Evolutionary conservation across 2,888 invertebrate genomes (phyloP).

Genomic region (Rhagium mordax): DNA sequence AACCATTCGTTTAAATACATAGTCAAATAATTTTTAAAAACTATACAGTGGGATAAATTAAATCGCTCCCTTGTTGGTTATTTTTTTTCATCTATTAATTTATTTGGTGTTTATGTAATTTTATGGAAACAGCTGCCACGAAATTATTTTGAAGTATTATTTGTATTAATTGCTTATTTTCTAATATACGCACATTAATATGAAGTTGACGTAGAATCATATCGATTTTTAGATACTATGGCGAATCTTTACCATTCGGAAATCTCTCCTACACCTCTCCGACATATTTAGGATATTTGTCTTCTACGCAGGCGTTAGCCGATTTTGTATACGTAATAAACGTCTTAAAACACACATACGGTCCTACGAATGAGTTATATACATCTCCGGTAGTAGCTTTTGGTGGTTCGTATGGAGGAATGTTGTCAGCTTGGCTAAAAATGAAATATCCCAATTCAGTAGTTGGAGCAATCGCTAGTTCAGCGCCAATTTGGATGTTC

Average conservation of each 20-base stretch:
- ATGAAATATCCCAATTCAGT: slow-evolving; percentile 96
- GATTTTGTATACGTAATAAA: slow-evolving; percentile 90
- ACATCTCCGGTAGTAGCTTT: slow-evolving; percentile 86
- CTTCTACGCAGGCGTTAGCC: slow-evolving; percentile 92
- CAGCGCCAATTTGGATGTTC: slow-evolving; percentile 93
- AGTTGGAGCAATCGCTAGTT: slow-evolving; percentile 91
- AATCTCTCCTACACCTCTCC: slow-evolving; percentile 79
- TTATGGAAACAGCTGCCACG: too few relatives aligned
- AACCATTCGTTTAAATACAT: background rate
- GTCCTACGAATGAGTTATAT: slow-evolving; percentile 58
- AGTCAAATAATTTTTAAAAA: too few relatives aligned
- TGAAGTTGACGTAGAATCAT: too few relatives aligned
- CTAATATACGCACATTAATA: background rate
- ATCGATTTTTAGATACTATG: slow-evolving; percentile 87
- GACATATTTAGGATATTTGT: slow-evolving; percentile 85
- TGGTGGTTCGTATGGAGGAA: slow-evolving; percentile 96
- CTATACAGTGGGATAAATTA: too few relatives aligned
- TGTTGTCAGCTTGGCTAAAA: slow-evolving; percentile 96
- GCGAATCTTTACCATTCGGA: slow-evolving; percentile 90
- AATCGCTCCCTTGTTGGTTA: too few relatives aligned
- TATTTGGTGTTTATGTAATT: too few relatives aligned
- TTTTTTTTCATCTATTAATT: too few relatives aligned
- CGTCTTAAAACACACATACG: slow-evolving; percentile 70
- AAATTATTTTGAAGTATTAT: background rate
- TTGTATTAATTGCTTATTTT: background rate